Evolutionary conservation across 2,888 invertebrate genomes (phyloP), one percentile per base, ranked within the genome.

Genomic region (Netelia virgata): DNA sequence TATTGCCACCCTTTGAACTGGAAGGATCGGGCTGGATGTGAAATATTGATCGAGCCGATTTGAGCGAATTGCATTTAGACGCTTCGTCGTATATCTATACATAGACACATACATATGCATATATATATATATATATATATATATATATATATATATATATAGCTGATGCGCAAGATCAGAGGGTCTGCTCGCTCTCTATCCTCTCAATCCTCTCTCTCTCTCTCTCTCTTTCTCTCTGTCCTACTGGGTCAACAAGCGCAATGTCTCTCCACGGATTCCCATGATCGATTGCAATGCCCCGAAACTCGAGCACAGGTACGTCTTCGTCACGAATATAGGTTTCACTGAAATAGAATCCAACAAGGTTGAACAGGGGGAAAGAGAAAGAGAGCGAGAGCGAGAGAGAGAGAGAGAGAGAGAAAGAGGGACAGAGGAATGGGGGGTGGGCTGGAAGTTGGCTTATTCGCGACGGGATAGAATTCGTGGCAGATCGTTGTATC

Each of bases 211-310:
- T 64, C 63, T 23, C 70, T 10, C 53, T 11, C 53, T 55, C 55
- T 43, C 70, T 64, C 69, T 53, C 23, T 16, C 36, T 50, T 55
- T 55, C 11, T 61, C 16, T 63, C 43, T 59, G n/a, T 64, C 36
- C 55, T 73, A 74, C 69, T 74, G 47, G 83, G 77, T 83, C 74
- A 78, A 78, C 83, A 61, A 63, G 72, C 23, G 20, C 61, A 69
- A 41, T 74, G 41, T 70, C 55, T 75, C 57, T 77, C 76, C 41
- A 16, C 53, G 76, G 28, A 57, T 74, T 64, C 69, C 69, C 74
- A 77, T 77, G 77, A 84, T 84, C 81, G 74, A 84, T 84, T 69
- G 72, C 64, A 76, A 68, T 55, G 76, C 73, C 61, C 41, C 64
- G 69, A 81, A 73, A 80, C 80, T 73, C 80, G 57, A 66, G 57